phyloP scores from a whole-genome alignment of 2,888 invertebrate genomes.

The Ptychoptera albimana region DNA sequence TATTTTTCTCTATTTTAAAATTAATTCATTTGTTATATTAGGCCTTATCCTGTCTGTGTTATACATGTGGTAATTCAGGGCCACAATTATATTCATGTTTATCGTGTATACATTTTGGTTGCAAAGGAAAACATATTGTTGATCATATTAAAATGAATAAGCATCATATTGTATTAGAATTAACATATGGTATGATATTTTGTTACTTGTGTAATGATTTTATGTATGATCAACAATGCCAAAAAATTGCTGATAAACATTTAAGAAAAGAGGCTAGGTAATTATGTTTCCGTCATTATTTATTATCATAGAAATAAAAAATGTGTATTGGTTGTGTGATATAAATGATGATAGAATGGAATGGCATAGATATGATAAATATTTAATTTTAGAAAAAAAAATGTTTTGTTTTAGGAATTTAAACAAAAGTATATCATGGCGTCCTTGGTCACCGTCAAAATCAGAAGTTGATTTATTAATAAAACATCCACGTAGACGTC shows the following conservation, averaged over 20 bases:
- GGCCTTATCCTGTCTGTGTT: constrained; percentile 68
- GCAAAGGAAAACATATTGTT: constrained; percentile 72
- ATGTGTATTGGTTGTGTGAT: too few relatives aligned
- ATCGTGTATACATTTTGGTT: constrained; percentile 88
- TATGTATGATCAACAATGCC: constrained; percentile 65
- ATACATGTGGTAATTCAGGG: constrained; percentile 61
- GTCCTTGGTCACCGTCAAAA: constrained; percentile 64
- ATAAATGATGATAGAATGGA: too few relatives aligned
- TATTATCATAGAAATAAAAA: too few relatives aligned
- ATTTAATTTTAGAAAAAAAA: neutral
- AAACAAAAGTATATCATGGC: constrained; percentile 44
- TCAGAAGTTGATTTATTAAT: constrained; percentile 61
- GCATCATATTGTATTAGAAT: constrained; percentile 73
- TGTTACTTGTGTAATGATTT: constrained; percentile 87
- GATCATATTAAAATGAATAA: constrained; percentile 69
- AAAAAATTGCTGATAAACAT: constrained; percentile 38
- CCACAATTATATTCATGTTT: constrained; percentile 72
- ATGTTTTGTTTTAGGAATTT: constrained; percentile 30
- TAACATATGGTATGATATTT: constrained; percentile 75
- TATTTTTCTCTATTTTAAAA: constrained; percentile 1
- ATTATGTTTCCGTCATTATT: constrained; percentile 15
- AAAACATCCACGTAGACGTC: constrained; percentile 59
- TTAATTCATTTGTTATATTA: constrained; percentile 28
- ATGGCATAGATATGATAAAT: neutral
- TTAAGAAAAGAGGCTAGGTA: constrained; percentile 40